Evolutionary conservation across 2,888 invertebrate genomes (phyloP), one percentile per base, ranked within the genome.

Genomic region (Unio pictorum): DNA sequence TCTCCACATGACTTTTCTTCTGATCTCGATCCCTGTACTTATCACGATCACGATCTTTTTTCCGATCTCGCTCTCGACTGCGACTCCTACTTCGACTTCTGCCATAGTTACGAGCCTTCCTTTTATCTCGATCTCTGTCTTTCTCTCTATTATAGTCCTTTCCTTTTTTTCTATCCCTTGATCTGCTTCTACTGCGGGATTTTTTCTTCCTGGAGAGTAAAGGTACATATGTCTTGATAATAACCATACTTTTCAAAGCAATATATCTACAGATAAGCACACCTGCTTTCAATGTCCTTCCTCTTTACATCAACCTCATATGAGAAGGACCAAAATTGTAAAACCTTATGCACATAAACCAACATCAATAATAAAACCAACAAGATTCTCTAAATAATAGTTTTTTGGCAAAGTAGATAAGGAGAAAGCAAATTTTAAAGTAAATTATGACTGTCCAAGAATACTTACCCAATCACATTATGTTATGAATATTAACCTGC

Each of bases 101-200:
- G 67, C 72, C 74, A 70, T 76, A 71, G 45, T 73, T 74, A 26
- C 74, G 71, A 18, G 67, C 68, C 6, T 78, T 64, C 54, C 76
- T 75, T 56, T 72, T 68, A 26, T 76, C 69, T 69, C 82, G 83
- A 59, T 82, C 81, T 72, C 79, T 80, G 63, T 79, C 77, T 28
- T 78, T 71, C 62, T 84, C 81, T 60, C 86, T 76, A 66, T 80
- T 78, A 20, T 78, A 71, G 55, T 84, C 83, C 67, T 84, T 74
- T 61, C 78, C 75, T 62, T 84, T 71, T 20, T 74, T 74, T 69
- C 85, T 74, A 45, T 78, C 72, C 55, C 76, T 72, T 59, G 80
- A 78, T 58, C 80, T 72, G 68, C 73, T 76, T 68, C 79, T 75
- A 59, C 72, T 72, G 62, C 80, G 73, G 26, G 75, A 75, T 58